phyloP scores from a whole-genome alignment of 2,113 vertebrate genomes.

The Mixornis gularis region DNA sequence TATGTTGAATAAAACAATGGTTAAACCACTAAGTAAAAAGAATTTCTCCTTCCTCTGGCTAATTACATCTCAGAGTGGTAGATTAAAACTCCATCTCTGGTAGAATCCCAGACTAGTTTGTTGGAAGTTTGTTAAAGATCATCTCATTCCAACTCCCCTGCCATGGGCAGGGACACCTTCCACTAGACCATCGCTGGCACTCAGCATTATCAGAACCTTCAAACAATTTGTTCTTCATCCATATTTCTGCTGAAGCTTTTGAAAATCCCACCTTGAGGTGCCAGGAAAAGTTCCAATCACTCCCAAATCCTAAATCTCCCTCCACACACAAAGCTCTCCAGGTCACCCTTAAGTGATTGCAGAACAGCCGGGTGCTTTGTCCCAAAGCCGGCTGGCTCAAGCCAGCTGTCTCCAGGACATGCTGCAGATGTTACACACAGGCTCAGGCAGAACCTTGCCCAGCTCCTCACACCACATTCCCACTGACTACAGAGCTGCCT shows the following conservation, averaged over 20 bases:
- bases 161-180: not conserved
- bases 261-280: not conserved
- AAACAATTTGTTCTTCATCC: not conserved
- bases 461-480: not conserved
- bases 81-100: not conserved
- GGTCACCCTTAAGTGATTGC: not conserved
- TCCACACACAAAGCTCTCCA: not conserved
- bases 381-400: not conserved
- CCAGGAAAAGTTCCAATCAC: not conserved
- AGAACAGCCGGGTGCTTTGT: not conserved
- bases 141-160: not conserved
- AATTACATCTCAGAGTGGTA: not conserved
- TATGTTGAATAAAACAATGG: not conserved
- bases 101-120: not conserved
- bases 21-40: not conserved
- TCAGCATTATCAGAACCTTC: not conserved
- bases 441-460: not conserved
- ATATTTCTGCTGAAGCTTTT: not conserved
- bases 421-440: rapidly evolving
- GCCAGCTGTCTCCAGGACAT: not conserved
- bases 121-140: not conserved
- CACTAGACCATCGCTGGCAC: not conserved
- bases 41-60: not conserved
- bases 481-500: not conserved
- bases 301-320: not conserved